These are phyloP conservation scores for Elephas maximus DNA, from an alignment of 2,113 vertebrate genomes.

Conservation along the genomic window DNA sequence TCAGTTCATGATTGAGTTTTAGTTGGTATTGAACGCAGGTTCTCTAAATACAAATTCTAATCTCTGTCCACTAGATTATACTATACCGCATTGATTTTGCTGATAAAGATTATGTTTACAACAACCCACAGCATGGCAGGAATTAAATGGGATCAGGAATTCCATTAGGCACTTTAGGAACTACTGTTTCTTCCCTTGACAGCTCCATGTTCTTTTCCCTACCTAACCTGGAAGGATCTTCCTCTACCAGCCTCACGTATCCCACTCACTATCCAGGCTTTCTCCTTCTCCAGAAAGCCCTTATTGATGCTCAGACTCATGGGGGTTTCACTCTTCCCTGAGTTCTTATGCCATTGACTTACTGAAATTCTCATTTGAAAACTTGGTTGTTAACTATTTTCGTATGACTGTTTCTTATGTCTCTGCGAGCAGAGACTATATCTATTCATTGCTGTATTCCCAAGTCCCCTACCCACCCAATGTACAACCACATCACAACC, in stretches of 20 bases:
- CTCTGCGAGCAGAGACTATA: neutral
- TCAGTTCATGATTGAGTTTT: neutral
- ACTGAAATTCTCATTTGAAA: neutral
- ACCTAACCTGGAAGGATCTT: neutral
- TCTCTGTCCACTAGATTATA: neutral
- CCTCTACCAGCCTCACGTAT: neutral
- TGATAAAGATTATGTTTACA: neutral
- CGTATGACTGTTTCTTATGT: neutral
- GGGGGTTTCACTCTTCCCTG: neutral
- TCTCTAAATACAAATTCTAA: neutral
- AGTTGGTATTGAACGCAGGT: neutral
- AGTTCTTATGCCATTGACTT: neutral
- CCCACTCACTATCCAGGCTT: neutral
- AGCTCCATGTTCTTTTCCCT: neutral
- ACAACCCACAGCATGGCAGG: neutral
- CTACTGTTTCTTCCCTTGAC: neutral
- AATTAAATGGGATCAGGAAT: neutral
- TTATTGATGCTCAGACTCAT: neutral
- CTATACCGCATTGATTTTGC: neutral
- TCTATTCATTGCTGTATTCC: neutral
- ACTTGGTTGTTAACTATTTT: neutral
- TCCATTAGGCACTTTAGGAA: no score
- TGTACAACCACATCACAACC: neutral
- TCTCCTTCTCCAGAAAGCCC: neutral
- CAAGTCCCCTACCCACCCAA: fast-evolving